These are phyloP conservation scores for Grantiella picta DNA, from an alignment of 2,113 vertebrate species.

Conservation along the genomic window DNA sequence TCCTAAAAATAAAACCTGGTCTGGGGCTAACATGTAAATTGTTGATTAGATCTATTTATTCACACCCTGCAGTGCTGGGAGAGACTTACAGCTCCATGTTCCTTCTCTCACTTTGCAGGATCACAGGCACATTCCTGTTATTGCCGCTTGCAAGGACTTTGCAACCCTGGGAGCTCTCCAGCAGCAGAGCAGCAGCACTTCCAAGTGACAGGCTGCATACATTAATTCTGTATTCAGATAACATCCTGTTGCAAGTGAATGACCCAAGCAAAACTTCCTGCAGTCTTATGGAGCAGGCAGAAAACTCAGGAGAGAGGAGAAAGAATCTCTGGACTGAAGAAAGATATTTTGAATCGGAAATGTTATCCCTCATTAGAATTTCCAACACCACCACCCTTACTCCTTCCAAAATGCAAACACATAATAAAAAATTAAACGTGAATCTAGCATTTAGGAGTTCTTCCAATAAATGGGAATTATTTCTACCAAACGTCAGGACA, in stretches of 20 bases:
- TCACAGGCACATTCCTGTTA: background rate
- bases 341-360: background rate
- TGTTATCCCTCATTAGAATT: background rate
- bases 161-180: slow-evolving; percentile 34
- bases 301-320: background rate
- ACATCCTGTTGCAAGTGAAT: slow-evolving; percentile 21
- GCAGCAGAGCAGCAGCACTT: slow-evolving; percentile 24
- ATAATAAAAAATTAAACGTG: slow-evolving; percentile 5
- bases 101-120: background rate
- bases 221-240: slow-evolving; percentile 12
- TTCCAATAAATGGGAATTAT: background rate
- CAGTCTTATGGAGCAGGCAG: background rate
- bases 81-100: background rate
- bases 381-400: background rate
- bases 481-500: background rate
- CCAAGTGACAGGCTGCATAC: slow-evolving; percentile 30
- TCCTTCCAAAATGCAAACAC: background rate
- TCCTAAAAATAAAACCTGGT: slow-evolving; percentile 30
- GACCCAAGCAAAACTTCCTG: slow-evolving; percentile 46
- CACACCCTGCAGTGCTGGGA: background rate
- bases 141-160: slow-evolving; percentile 18
- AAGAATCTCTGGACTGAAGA: background rate
- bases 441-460: background rate
- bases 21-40: slow-evolving; percentile 13
- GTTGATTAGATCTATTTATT: slow-evolving; percentile 38